A percentile compares a stretch with the other conserved stretches of the same genome.
These are phyloP conservation scores for Anaspis maculata DNA, from an alignment of 2,888 invertebrate genomes.

Conservation along the genomic window DNA sequence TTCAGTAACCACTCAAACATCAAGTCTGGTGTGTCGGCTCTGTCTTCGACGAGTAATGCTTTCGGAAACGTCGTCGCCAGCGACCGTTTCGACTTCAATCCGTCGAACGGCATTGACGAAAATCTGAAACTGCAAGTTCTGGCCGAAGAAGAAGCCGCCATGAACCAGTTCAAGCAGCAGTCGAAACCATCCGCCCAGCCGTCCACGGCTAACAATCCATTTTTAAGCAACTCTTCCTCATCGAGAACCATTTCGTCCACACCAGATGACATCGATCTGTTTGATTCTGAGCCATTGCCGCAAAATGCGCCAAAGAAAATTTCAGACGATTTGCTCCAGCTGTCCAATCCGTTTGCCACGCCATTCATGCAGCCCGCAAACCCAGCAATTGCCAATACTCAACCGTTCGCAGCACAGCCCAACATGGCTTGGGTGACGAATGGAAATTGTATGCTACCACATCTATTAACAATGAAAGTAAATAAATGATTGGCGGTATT, in stretches of 20 bases:
- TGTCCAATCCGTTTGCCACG: conserved; percentile 88
- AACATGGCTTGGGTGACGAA: conserved; percentile 50
- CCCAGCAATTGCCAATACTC: conserved; percentile 5
- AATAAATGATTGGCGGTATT: not conserved
- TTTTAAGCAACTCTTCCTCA: conserved; percentile 49
- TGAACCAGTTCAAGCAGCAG: conserved; percentile 92
- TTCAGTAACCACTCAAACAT: conserved; percentile 78
- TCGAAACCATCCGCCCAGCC: too few species aligned
- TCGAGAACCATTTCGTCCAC: conserved; percentile 32
- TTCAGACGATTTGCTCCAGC: conserved; percentile 79
- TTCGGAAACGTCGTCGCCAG: conserved; percentile 71
- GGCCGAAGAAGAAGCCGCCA: conserved; percentile 93
- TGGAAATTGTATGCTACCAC: conserved; percentile 41
- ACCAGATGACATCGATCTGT: conserved; percentile 71
- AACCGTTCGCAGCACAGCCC: conserved; percentile 21
- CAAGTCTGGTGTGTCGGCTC: conserved; percentile 79
- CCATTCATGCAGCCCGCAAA: conserved; percentile 33
- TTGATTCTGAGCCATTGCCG: conserved; percentile 51
- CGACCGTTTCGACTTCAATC: conserved; percentile 35
- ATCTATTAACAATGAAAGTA: not conserved
- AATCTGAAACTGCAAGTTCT: conserved; percentile 76
- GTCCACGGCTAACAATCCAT: conserved; percentile 69
- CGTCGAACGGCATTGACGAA: conserved; percentile 74
- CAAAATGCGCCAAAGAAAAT: conserved; percentile 51
- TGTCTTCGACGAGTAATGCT: conserved; percentile 80